Percentiles rank a stretch among this genome's conserved stretches.
Evolutionary conservation across 2,888 invertebrate genomes (phyloP).

Genomic region (Trichacis sp.): DNA sequence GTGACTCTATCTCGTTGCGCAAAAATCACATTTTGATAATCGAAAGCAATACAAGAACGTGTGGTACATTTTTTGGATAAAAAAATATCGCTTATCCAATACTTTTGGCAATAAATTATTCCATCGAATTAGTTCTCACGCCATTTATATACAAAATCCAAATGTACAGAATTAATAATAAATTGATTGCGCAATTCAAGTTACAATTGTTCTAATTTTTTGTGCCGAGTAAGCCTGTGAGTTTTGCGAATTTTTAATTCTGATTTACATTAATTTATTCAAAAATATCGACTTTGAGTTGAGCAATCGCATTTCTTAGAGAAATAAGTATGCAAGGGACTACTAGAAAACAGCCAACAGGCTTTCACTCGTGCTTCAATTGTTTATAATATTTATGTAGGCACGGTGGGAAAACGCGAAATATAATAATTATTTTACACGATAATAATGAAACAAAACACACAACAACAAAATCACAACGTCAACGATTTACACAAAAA

Average conservation of each 20-base stretch:
- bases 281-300: constrained; percentile 1
- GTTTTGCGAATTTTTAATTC: not conserved
- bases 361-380: constrained; percentile 1
- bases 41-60: too few species aligned
- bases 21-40: too few species aligned
- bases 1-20: too few species aligned
- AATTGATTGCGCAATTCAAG: constrained; percentile 1
- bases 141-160: not conserved
- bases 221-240: not conserved
- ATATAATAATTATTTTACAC: not conserved
- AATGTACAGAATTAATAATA: not conserved
- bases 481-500: not conserved
- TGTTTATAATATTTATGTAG: not conserved
- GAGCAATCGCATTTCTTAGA: not conserved
- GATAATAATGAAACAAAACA: not conserved
- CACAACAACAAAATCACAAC: not conserved
- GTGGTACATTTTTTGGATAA: too few species aligned
- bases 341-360: not conserved
- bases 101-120: not conserved
- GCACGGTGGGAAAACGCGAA: constrained; percentile 1
- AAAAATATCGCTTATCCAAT: not conserved
- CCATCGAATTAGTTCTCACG: too few species aligned
- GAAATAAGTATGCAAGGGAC: not conserved
- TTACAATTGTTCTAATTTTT: not conserved
- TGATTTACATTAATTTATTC: not conserved